These are phyloP conservation scores for Axis porcinus DNA, from an alignment of 2,113 vertebrate genomes.

Conservation along the genomic window DNA sequence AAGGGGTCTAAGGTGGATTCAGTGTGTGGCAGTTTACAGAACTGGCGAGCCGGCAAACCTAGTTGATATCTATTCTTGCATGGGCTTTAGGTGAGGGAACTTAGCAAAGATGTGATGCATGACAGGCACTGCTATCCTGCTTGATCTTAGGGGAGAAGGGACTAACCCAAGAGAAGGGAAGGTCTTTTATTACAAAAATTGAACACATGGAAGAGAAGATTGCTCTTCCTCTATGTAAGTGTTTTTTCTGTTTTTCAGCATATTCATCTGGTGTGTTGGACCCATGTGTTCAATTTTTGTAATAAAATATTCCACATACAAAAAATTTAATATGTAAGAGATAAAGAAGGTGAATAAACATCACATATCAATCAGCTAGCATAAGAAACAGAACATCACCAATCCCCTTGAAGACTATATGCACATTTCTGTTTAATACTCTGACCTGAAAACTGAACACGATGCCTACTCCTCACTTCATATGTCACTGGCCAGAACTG, in stretches of 20 bases:
- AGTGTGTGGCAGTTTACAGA: neutral
- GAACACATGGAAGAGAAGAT: too few relatives aligned
- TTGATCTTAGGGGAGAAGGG: neutral
- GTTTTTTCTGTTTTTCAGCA: too few relatives aligned
- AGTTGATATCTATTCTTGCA: neutral
- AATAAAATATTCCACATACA: neutral
- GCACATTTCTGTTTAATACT: neutral
- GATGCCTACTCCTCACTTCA: neutral
- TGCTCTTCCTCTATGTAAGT: too few relatives aligned
- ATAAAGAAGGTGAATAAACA: neutral
- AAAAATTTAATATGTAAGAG: neutral
- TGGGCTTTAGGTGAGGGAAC: neutral
- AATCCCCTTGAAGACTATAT: neutral
- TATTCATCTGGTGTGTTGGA: too few relatives aligned
- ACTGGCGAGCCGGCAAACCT: neutral
- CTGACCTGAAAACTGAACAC: neutral
- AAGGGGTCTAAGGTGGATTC: neutral
- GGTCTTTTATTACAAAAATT: too few relatives aligned
- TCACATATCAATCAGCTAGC: neutral
- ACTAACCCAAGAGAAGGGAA: neutral
- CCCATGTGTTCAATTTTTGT: neutral
- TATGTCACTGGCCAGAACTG: neutral
- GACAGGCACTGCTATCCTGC: neutral
- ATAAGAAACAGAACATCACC: neutral
- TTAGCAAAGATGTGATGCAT: neutral